Percentiles rank a stretch among this genome's conserved stretches.
Conservation (phyloP, 2,113 vertebrate genomes). For the Dromaius novaehollandiae region DNA sequence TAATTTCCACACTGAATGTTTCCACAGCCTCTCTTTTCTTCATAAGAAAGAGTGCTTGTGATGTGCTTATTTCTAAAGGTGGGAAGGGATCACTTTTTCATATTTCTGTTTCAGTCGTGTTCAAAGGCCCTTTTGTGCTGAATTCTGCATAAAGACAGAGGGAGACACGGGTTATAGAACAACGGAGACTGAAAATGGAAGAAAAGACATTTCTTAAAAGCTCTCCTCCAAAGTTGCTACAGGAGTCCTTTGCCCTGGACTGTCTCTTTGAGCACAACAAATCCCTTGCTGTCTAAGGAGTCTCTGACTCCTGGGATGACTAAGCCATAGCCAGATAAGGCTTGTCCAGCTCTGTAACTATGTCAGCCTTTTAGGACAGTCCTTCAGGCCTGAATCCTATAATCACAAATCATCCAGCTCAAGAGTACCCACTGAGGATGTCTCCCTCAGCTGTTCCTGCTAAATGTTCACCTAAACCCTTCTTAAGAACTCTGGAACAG, state of each 20-base stretch:
- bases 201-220: neutral
- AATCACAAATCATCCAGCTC: neutral
- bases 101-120: constrained; percentile 12
- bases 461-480: neutral
- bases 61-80: neutral
- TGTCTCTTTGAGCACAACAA: neutral
- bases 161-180: neutral
- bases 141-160: neutral
- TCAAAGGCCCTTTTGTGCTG: neutral
- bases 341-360: neutral
- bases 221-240: neutral
- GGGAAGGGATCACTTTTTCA: neutral
- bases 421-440: neutral
- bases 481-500: neutral
- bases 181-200: neutral
- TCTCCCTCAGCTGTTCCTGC: neutral
- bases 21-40: neutral
- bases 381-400: neutral
- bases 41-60: neutral
- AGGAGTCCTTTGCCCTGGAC: neutral
- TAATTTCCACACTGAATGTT: neutral
- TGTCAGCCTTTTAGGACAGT: neutral
- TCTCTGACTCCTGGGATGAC: neutral
- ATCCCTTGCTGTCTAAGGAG: neutral
- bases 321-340: neutral